Conservation (phyloP, 2,888 invertebrate species). For the Brenthis hecate region DNA sequence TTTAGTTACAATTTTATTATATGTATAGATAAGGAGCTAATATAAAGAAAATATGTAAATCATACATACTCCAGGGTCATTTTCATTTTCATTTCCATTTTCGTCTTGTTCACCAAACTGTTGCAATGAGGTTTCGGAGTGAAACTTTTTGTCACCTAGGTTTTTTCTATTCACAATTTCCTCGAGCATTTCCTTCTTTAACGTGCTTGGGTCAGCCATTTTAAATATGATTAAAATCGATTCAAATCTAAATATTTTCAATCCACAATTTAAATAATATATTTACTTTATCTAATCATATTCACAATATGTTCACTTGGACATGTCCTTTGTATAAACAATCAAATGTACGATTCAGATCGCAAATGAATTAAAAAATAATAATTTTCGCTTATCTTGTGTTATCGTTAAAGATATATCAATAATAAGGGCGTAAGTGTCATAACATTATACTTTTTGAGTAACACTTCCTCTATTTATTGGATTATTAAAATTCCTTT, state of each 20-base stretch:
- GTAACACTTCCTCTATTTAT: slow-evolving; percentile 40
- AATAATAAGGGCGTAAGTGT: slow-evolving; percentile 60
- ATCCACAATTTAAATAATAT: slow-evolving; percentile 8
- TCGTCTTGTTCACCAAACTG: slow-evolving; percentile 61
- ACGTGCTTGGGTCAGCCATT: slow-evolving; percentile 55
- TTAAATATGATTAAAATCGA: slow-evolving; percentile 2
- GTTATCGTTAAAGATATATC: slow-evolving; percentile 54
- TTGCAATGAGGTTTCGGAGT: slow-evolving; percentile 72
- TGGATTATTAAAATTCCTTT: neutral
- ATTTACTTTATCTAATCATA: slow-evolving; percentile 27
- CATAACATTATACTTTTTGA: slow-evolving; percentile 40
- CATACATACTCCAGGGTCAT: slow-evolving; percentile 67
- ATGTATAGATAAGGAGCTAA: neutral
- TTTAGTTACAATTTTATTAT: too few relatives aligned
- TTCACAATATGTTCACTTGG: slow-evolving; percentile 16
- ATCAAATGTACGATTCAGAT: slow-evolving; percentile 59
- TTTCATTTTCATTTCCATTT: slow-evolving; percentile 41
- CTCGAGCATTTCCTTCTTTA: slow-evolving; percentile 56
- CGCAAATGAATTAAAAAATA: slow-evolving; percentile 68
- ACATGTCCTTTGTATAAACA: slow-evolving; percentile 42
- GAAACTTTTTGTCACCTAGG: slow-evolving; percentile 69
- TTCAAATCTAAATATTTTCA: slow-evolving; percentile 5
- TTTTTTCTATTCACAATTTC: slow-evolving; percentile 63
- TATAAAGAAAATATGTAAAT: slow-evolving; percentile 2
- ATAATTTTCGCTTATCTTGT: slow-evolving; percentile 53